Evolutionary conservation across 2,113 vertebrate species (phyloP), one percentile per base, ranked within the genome.

Genomic region (Mungos mungo): DNA sequence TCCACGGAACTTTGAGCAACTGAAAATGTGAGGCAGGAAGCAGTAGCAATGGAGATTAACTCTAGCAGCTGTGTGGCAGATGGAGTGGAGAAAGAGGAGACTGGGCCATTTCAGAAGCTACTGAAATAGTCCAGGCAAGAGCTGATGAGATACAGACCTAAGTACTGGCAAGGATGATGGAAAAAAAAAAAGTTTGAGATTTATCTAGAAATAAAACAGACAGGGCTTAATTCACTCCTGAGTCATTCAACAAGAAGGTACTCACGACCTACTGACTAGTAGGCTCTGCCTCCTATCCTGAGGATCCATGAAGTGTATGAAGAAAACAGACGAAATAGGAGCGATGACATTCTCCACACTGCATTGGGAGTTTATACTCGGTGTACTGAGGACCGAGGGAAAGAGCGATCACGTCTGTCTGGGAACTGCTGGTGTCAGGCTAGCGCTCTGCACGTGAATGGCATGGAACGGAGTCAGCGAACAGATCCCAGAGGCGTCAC

Each of bases 151-250:
- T 76, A 90, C 81, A 97, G 94, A 96, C 76, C 79, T 29, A 63
- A 92, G 45, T 25, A 60, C 33, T 95, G 96, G 93, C 80, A 93
- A 16, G 65, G 14, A 33, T 38, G 71, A 45, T 88, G 88, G 76
- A 87, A 92, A 65, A 13, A 94, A 97, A 96, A 63, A 65, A 25
- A 87, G 72, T 65, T 65, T 79, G 79, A 93, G 72, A 87, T 80
- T 92, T 93, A 93, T 90, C 84, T 90, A 72, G 85, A 96, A 96
- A 95, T 74, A 68, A 95, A 96, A 86, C 76, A 93, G 79, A 74
- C 76, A 52, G 69, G 41, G 60, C n/a, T 92, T 95, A 89, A 90
- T 29, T 90, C 41, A 92, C n/a, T 91, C n/a, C 25, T 90, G 84
- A 97, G 74, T 97, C 88, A 96, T 76, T 92, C 76, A 88, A 1